phyloP scores from a whole-genome alignment of 2,113 vertebrate species.

The Tupaia tana region DNA sequence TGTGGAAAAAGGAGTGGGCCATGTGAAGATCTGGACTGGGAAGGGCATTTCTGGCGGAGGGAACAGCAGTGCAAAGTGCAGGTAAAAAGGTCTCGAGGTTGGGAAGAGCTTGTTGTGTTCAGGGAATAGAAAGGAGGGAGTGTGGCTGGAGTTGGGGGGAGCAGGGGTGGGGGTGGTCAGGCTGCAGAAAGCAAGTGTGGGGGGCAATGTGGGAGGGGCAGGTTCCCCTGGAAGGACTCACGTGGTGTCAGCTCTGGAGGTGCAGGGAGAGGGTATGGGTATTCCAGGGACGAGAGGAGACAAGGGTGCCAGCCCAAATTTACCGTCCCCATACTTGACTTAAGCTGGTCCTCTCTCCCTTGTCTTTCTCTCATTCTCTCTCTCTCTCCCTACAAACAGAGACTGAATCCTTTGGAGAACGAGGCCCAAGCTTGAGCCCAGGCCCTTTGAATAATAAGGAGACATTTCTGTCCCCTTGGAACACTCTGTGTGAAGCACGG shows the following conservation, averaged over 20 bases:
- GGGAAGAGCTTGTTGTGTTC: not conserved
- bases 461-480: not conserved
- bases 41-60: not conserved
- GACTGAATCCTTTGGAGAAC: not conserved
- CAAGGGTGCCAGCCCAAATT: not conserved
- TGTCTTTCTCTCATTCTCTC: not conserved
- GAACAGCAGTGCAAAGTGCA: not conserved
- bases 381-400: not conserved
- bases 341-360: not conserved
- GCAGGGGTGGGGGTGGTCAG: not conserved
- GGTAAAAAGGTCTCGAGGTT: not conserved
- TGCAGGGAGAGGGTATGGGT: too few species aligned
- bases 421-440: not conserved
- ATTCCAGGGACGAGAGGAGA: not conserved
- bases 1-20: not conserved
- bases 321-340: not conserved
- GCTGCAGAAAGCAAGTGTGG: too few species aligned
- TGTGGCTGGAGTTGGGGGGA: not conserved
- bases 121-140: not conserved
- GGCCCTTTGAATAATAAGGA: not conserved
- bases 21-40: not conserved
- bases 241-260: not conserved
- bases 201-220: not conserved
- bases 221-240: too few species aligned
- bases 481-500: rapidly evolving